Conservation (phyloP, 1,140 invertebrate genomes). For the Sipha flava region DNA sequence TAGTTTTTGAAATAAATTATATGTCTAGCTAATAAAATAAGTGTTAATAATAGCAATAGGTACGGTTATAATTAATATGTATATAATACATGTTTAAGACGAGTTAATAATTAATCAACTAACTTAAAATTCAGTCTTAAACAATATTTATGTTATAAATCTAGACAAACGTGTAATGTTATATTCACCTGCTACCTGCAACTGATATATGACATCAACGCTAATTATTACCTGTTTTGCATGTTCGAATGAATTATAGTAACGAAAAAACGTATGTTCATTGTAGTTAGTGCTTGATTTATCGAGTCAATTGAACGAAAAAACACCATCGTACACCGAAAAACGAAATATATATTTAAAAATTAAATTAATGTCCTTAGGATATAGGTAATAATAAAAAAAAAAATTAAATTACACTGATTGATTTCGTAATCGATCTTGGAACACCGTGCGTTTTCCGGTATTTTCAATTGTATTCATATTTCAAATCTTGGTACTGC, state of each 20-base stretch:
- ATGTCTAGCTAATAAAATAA: neutral
- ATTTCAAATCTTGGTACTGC: too few species aligned
- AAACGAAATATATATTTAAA: too few species aligned
- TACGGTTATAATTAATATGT: neutral
- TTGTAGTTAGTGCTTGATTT: neutral
- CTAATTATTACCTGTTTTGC: slow-evolving; percentile 5
- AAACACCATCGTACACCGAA: neutral
- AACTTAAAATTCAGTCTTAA: neutral
- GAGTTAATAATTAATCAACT: neutral
- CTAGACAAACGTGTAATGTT: neutral
- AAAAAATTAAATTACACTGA: too few species aligned
- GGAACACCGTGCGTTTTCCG: too few species aligned
- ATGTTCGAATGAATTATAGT: neutral
- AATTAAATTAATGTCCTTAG: too few species aligned
- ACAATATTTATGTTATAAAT: neutral
- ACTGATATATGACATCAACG: neutral
- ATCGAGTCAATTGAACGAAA: neutral
- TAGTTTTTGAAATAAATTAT: too few species aligned
- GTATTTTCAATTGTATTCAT: too few species aligned
- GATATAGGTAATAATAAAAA: too few species aligned
- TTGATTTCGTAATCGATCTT: too few species aligned
- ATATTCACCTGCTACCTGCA: neutral
- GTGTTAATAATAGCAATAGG: neutral
- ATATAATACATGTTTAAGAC: neutral
- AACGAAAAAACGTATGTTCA: neutral